These are phyloP conservation scores for Musca vetustissima DNA, from an alignment of 1,140 invertebrate species.

Conservation along the genomic window DNA sequence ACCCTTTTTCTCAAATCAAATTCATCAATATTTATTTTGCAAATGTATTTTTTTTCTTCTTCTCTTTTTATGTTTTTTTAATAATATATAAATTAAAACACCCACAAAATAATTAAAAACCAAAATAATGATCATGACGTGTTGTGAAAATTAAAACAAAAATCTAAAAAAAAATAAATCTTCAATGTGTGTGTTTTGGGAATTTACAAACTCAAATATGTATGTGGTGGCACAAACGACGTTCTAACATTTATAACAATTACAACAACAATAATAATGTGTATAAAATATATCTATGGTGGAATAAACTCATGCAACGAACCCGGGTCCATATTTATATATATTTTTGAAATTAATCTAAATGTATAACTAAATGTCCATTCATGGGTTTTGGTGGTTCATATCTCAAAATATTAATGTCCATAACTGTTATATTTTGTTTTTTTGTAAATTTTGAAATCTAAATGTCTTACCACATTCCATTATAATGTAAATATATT, in stretches of 20 bases:
- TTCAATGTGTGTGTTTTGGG: no score
- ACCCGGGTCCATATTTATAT: no score
- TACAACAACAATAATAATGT: constrained; percentile 1
- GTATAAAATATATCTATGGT: neutral
- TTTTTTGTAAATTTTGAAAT: no score
- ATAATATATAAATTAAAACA: constrained; percentile 37
- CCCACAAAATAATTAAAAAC: constrained; percentile 43
- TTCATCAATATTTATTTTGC: constrained; percentile 40
- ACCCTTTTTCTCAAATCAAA: constrained; percentile 14
- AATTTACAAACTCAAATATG: neutral
- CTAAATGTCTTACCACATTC: no score
- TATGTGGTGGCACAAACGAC: constrained; percentile 8
- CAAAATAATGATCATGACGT: constrained; percentile 24
- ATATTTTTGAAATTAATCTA: neutral
- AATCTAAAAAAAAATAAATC: no score
- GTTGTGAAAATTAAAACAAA: no score
- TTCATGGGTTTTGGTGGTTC: no score
- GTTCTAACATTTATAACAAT: neutral
- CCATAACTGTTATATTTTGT: no score
- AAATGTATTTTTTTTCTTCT: constrained; percentile 53
- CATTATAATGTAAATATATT: no score
- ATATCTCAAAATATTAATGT: no score
- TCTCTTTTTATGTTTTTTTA: constrained; percentile 48
- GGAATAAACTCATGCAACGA: neutral
- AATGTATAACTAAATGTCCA: neutral